Conservation (phyloP, 2,888 invertebrate species). For the Leucophenga montana region DNA sequence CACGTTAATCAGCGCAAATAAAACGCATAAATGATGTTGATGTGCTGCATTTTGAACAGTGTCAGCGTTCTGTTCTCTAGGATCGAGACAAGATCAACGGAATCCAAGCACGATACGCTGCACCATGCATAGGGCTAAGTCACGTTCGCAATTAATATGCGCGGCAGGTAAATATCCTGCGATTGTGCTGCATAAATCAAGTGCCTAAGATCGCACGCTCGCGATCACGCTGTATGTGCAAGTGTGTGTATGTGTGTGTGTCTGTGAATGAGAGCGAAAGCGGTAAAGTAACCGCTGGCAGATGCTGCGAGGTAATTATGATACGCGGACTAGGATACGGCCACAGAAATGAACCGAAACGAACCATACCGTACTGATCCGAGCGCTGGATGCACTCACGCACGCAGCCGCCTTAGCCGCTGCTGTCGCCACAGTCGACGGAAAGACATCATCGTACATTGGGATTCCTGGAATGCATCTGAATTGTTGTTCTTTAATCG, state of each 20-base stretch:
- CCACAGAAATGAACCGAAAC: background rate
- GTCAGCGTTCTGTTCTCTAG: no score
- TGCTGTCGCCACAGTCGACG: background rate
- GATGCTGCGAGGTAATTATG: slow-evolving; percentile 10
- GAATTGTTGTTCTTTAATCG: background rate
- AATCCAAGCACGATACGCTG: background rate
- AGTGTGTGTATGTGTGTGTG: slow-evolving; percentile 13
- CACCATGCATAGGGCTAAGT: slow-evolving; percentile 1
- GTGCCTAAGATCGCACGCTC: slow-evolving; percentile 40
- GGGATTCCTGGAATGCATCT: background rate
- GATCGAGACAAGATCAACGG: background rate
- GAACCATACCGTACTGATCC: background rate
- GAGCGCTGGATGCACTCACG: slow-evolving; percentile 11
- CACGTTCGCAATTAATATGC: slow-evolving; percentile 36
- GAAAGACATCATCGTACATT: no score
- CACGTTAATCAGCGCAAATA: no score
- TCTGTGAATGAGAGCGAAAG: background rate
- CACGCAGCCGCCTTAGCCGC: slow-evolving; percentile 5
- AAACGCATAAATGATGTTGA: no score
- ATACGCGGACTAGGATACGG: background rate
- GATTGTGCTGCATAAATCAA: slow-evolving; percentile 52
- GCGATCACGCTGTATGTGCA: background rate
- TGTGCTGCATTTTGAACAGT: no score
- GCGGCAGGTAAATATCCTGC: slow-evolving; percentile 34
- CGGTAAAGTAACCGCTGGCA: background rate